Evolutionary conservation across 2,113 vertebrate genomes (phyloP).

Genomic region (Pteronura brasiliensis): DNA sequence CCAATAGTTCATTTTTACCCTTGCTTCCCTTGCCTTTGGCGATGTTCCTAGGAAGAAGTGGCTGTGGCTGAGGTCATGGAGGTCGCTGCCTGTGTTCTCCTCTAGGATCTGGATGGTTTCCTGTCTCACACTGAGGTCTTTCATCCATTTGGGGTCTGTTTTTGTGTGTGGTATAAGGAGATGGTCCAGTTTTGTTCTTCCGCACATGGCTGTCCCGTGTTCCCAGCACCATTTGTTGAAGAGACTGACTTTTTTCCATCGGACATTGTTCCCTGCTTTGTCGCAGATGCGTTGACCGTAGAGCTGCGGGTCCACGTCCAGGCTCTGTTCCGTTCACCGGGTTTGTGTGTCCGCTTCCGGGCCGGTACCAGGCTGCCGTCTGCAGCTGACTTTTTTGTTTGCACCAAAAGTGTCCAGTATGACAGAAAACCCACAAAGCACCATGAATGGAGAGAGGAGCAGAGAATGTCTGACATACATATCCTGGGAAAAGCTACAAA

Average conservation of each 20-base stretch:
- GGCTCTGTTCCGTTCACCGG: background rate
- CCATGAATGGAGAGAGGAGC: background rate
- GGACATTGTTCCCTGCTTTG: background rate
- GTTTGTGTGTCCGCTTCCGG: background rate
- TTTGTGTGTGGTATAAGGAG: background rate
- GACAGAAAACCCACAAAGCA: background rate
- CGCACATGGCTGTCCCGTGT: background rate
- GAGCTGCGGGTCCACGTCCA: background rate
- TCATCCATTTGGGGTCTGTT: background rate
- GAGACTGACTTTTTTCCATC: background rate
- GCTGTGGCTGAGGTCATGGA: background rate
- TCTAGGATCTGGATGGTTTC: background rate
- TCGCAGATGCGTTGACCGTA: background rate
- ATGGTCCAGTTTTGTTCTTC: background rate
- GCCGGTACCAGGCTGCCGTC: background rate
- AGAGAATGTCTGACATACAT: background rate
- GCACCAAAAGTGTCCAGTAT: background rate
- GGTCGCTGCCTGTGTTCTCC: background rate
- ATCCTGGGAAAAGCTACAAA: background rate
- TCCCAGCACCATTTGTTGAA: background rate
- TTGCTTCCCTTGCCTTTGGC: background rate
- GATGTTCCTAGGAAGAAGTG: background rate
- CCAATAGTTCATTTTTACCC: background rate
- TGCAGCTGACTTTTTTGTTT: background rate
- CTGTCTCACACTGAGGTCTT: background rate